Evolutionary conservation across 64 coral and sea anemone species (phyloP), one percentile per base, ranked within the genome.

Genomic region (Catalaphyllia jardinei): DNA sequence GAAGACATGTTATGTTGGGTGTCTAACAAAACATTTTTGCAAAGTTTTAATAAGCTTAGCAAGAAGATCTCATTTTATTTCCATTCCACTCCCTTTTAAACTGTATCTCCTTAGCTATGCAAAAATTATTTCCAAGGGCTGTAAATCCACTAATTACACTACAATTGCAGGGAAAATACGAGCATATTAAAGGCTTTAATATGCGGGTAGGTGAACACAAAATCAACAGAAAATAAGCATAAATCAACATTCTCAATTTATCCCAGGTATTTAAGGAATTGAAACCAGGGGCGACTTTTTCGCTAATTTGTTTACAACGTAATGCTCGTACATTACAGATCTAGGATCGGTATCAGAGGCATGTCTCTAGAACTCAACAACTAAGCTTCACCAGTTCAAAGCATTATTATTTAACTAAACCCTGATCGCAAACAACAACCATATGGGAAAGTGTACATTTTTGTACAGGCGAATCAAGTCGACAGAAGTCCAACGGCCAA

Each of bases 281-380:
- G 54, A 52, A 35, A 83, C 79, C 28, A 89, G 65, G 35, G 28
- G 79, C 65, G 61, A 54, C 27, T 52, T 83, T 85, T 76, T 89
- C 71, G 79, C 38, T 89, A 83, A 52, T 89, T 93, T 62, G 79
- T 93, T 89, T 55, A 84, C 11, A 80, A 77, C 75, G 31, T 71
- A 50, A 89, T 87, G 59, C 30, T 60, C 14, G 30, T 24, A 79
- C 73, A 42, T 71, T 29, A 59, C 8, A 31, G 15, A 80, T 57
- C 10, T 80, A 80, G 0, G 59, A 15, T 57, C 20, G 10, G 2
- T 29, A 31, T 18, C 3, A 18, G 30, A 42, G 61, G 25, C 22
- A 69, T 69, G 4, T 28, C 22, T 69, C 65, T 27, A 69, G 65
- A 24, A 69, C 25, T 27, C 9, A 28, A 27, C 22, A 16, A 29